These are phyloP conservation scores for Caenorhabditis brenneri DNA, from an alignment of 1,140 invertebrate genomes.

Conservation along the genomic window DNA sequence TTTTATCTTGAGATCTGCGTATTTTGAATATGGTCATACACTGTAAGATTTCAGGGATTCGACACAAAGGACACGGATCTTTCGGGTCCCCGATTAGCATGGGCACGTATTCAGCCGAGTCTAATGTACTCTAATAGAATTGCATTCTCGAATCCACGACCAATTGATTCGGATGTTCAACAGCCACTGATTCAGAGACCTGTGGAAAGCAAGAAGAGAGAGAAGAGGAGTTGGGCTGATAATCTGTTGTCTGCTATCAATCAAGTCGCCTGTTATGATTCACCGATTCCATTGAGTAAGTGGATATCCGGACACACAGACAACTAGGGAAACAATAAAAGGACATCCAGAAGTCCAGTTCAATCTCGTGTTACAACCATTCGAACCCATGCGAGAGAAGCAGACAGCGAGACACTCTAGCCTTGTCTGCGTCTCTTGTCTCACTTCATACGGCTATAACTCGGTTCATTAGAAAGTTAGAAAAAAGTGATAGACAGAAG, in stretches of 20 bases:
- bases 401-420: no score
- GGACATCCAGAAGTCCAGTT: no score
- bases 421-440: no score
- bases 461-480: no score
- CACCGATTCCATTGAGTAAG: conserved; percentile 68
- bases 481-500: no score
- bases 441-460: no score
- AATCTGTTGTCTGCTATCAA: conserved; percentile 64
- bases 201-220: not conserved
- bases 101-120: conserved; percentile 63
- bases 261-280: conserved; percentile 65
- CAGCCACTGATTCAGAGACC: not conserved
- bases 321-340: no score
- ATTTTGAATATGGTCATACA: no score
- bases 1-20: not conserved
- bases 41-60: conserved; percentile 64
- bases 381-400: no score
- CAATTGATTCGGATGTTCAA: conserved; percentile 9
- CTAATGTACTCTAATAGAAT: conserved; percentile 62
- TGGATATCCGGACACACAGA: no score
- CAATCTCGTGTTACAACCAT: no score
- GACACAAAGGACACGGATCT: conserved; percentile 67
- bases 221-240: conserved; percentile 65
- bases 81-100: conserved; percentile 62
- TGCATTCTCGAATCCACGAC: conserved; percentile 33